Evolutionary conservation across 2,797 vertebrate genomes (phyloP), one percentile per base, ranked within the genome.

Genomic region (Lithobates pipiens): DNA sequence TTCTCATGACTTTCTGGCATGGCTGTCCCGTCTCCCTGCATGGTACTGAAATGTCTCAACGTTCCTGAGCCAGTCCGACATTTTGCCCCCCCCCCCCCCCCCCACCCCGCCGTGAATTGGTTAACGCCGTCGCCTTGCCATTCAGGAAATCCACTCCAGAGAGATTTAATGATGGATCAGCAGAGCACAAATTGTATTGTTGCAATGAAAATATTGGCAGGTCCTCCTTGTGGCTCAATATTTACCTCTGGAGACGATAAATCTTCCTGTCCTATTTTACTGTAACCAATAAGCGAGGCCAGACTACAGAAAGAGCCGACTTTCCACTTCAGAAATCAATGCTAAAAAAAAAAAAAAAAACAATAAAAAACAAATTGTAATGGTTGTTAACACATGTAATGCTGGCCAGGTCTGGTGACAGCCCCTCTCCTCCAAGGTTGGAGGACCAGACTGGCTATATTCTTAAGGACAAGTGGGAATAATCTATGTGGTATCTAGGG

Each of bases 201-300:
- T 77, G 74, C 85, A 86, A 86, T 77, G 69, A 77, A 82, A 75
- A 78, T 83, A 86, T 86, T 86, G 85, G 85, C 85, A 86, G 80
- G 15, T 25, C 69, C 76, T 78, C 75, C 80, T 67, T 3, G 70
- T 69, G 76, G 75, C 85, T 86, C 85, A 83, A 86, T 86, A 83
- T 86, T 86, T 86, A 86, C 85, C 85, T 83, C 85, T n/a, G 16
- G 75, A 71, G 80, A 86, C 85, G 46, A 86, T 86, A 86, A 86
- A 86, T 86, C 85, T 86, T 78, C 76, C 76, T 86, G 85, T 86
- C 75, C 54, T 74, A 36, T 83, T 82, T 86, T 83, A 83, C 85
- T 86, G 85, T 86, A 83, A 82, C 80, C 80, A 83, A 83, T 86
- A 78, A 86, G 85, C 25, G 75, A 61, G 72, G 73, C 85, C 74